Conservation (phyloP, 2,113 vertebrate genomes). For the Spizaetus ornatus region DNA sequence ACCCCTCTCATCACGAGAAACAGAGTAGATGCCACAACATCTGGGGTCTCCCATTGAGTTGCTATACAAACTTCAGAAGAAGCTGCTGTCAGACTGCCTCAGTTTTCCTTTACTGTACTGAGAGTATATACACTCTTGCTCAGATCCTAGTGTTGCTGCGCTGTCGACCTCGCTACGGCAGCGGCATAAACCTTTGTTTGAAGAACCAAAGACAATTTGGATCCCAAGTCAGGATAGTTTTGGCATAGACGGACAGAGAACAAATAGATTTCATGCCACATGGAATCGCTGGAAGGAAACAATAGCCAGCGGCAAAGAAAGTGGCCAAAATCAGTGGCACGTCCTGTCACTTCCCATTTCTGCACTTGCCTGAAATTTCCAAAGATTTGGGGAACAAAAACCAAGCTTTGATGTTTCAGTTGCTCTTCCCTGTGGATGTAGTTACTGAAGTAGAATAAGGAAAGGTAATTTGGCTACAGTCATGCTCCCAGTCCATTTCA, state of each 20-base stretch:
- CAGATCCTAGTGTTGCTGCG: background rate
- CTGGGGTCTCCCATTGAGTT: background rate
- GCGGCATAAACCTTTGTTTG: background rate
- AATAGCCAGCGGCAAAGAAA: background rate
- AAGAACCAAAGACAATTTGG: background rate
- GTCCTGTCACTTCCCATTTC: background rate
- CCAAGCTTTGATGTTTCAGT: background rate
- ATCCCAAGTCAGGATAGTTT: background rate
- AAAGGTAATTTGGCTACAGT: background rate
- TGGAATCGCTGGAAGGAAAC: background rate
- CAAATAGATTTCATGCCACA: background rate
- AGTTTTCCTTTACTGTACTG: accelerated
- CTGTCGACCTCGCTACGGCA: background rate
- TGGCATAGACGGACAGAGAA: background rate
- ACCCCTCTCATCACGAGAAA: accelerated
- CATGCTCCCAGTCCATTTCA: conserved; percentile 25
- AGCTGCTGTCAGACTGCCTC: background rate
- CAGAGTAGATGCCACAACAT: accelerated
- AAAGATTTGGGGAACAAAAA: background rate
- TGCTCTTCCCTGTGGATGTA: background rate
- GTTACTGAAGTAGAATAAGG: background rate
- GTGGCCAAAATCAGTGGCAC: background rate
- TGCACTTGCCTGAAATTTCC: background rate
- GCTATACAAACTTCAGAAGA: background rate
- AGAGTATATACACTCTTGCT: background rate